Percentiles rank a stretch among this genome's conserved stretches.
phyloP scores from a whole-genome alignment of 1,140 invertebrate genomes.

The Thalassaphorura encarpata region DNA sequence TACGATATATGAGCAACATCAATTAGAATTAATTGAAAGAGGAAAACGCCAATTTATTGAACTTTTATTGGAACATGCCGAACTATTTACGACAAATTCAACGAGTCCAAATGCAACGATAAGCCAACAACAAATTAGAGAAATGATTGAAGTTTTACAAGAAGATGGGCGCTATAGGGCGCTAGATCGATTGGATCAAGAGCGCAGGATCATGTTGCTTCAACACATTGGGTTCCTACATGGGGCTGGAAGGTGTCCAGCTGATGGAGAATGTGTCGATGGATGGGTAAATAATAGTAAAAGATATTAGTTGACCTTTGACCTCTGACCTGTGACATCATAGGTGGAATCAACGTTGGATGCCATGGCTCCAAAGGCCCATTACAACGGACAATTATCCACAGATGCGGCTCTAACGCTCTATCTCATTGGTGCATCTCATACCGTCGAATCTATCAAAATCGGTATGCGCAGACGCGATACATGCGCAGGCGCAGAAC shows the following conservation, averaged over 20 bases:
- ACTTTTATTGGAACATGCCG: slow-evolving; percentile 60
- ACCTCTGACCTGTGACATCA: background rate
- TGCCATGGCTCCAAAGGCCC: slow-evolving; percentile 30
- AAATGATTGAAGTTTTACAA: slow-evolving; percentile 52
- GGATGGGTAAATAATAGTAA: too few relatives aligned
- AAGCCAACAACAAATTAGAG: slow-evolving; percentile 83
- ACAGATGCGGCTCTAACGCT: slow-evolving; percentile 32
- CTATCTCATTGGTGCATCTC: slow-evolving; percentile 30
- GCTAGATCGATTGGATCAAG: slow-evolving; percentile 84
- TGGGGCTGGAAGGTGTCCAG: slow-evolving; percentile 89
- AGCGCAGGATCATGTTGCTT: slow-evolving; percentile 83
- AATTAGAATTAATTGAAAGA: slow-evolving; percentile 78
- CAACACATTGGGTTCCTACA: slow-evolving; percentile 94
- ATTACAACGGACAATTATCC: slow-evolving; percentile 30
- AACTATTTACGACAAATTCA: too few relatives aligned
- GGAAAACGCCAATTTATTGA: slow-evolving; percentile 65
- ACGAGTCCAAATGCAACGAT: slow-evolving; percentile 80
- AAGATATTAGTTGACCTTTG: background rate
- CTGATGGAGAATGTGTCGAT: slow-evolving; percentile 81
- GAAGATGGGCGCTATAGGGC: slow-evolving; percentile 63
- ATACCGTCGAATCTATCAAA: slow-evolving; percentile 25
- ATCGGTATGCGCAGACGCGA: slow-evolving; percentile 19
- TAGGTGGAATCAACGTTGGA: slow-evolving; percentile 28
- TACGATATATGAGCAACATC: slow-evolving; percentile 89
- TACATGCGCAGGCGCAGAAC: background rate